Evolutionary conservation across 2,888 invertebrate genomes (phyloP), one percentile per base, ranked within the genome.

Genomic region (Habrosyne pyritoides): DNA sequence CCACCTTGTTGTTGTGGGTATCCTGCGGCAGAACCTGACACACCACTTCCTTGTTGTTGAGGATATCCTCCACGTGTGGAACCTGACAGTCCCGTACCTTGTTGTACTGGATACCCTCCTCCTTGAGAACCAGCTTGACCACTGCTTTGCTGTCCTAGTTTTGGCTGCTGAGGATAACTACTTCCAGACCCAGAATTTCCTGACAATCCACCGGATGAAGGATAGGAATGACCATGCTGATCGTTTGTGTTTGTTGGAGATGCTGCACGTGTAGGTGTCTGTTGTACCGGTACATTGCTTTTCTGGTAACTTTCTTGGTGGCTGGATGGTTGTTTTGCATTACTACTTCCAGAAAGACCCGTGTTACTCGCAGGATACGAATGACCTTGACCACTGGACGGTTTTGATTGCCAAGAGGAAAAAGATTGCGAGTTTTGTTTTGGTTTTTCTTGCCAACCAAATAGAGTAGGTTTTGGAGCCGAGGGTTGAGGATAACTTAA

Each of bases 401-500:
- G 77, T 28, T 83, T 84, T 6, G 86, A 74, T 64, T 85, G 84
- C 60, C 78, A 76, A 10, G 86, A 73, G 21, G 73, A 71, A 28
- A 73, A 68, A 10, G 73, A 71, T 60, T 83, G 82, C 2, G 80
- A 74, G 59, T 81, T 82, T 60, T 79, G 83, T 14, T 77, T 79
- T 28, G 88, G 66, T 71, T 80, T 82, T 75, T 89, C 86, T 73
- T 91, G 91, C 91, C 92, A 92, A 61, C 86, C 91, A 66, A 71
- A 87, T 14, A 89, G 66, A 33, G 89, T 81, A 10, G 89, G 89
- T 52, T 84, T 84, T 22, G 75, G 77, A 49, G 83, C 84, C 24
- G 82, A 68, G n/a, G 83, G 75, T 73, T 89, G 90, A 33, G 89
- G 83, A 64, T 84, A 77, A 63, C 87, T 88, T 12, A 89, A 77